phyloP scores from a whole-genome alignment of 2,797 vertebrate species.

The Brotula barbata region DNA sequence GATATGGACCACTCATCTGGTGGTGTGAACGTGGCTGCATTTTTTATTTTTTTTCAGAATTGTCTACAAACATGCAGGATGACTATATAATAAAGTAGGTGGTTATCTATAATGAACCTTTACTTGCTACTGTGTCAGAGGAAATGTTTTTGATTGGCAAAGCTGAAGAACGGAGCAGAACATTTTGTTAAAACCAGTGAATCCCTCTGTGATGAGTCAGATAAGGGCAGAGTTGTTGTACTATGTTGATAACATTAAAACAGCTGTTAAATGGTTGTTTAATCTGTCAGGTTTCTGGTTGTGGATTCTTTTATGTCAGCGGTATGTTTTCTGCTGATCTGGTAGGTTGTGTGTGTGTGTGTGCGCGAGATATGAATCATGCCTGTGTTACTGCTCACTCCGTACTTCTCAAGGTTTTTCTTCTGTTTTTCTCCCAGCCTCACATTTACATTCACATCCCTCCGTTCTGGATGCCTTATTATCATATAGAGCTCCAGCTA shows the following conservation, averaged over 20 bases:
- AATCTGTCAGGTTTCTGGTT: not conserved
- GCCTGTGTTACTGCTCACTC: slow-evolving; percentile 34
- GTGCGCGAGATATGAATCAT: slow-evolving; percentile 16
- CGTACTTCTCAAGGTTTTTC: slow-evolving; percentile 16
- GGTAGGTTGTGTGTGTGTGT: slow-evolving; percentile 1
- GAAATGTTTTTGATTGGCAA: no score
- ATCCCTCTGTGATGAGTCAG: not conserved
- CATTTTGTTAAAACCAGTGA: slow-evolving; percentile 29
- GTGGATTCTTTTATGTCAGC: slow-evolving; percentile 23
- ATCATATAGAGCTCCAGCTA: slow-evolving; percentile 44
- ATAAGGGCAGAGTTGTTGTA: not conserved
- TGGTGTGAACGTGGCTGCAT: no score
- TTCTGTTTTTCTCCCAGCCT: slow-evolving; percentile 1
- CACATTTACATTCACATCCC: slow-evolving; percentile 28
- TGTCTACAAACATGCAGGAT: no score
- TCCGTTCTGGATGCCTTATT: slow-evolving; percentile 42
- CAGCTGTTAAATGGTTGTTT: slow-evolving; percentile 29
- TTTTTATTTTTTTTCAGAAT: no score
- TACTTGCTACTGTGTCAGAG: slow-evolving; percentile 12
- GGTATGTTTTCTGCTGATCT: slow-evolving; percentile 37
- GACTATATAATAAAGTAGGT: slow-evolving; percentile 52
- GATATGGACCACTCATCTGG: no score
- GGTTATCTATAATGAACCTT: slow-evolving; percentile 32
- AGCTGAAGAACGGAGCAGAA: slow-evolving; percentile 33
- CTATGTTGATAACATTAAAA: slow-evolving; percentile 23